Evolutionary conservation across 2,113 vertebrate species (phyloP).

Genomic region (Glaucomys volans): DNA sequence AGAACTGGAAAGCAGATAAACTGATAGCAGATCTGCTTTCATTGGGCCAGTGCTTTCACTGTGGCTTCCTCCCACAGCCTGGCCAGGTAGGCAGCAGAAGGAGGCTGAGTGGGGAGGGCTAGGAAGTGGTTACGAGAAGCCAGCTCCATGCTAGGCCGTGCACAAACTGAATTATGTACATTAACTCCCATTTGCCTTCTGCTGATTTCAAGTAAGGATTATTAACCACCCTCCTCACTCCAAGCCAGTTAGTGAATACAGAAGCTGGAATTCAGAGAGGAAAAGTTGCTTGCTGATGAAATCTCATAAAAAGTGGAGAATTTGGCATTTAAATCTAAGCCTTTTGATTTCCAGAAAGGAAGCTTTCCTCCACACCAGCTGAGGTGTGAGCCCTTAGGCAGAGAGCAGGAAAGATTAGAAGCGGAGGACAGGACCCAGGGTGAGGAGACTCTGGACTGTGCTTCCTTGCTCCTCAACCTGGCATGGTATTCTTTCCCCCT

Average conservation of each 20-base stretch:
- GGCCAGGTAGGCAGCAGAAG: not conserved
- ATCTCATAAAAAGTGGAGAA: not conserved
- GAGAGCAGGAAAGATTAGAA: not conserved
- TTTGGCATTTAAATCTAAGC: not conserved
- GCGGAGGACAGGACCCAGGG: not conserved
- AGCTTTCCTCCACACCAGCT: not conserved
- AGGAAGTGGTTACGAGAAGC: not conserved
- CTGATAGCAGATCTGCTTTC: not conserved
- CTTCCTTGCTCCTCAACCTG: not conserved
- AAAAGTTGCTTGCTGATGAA: not conserved
- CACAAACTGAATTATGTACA: rapidly evolving
- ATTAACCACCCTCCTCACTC: not conserved
- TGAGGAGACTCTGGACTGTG: not conserved
- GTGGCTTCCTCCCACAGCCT: not conserved
- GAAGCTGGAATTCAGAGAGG: not conserved
- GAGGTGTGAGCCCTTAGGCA: not conserved
- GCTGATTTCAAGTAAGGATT: not conserved
- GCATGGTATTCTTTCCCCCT: not conserved
- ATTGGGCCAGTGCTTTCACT: not conserved
- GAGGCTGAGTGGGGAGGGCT: not conserved
- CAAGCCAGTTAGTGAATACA: not conserved
- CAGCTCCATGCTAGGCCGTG: not conserved
- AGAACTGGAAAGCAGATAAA: not conserved
- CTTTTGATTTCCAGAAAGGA: not conserved
- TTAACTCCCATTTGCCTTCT: not conserved